Conservation (phyloP, 2,113 vertebrate species). For the Chauna torquata region DNA sequence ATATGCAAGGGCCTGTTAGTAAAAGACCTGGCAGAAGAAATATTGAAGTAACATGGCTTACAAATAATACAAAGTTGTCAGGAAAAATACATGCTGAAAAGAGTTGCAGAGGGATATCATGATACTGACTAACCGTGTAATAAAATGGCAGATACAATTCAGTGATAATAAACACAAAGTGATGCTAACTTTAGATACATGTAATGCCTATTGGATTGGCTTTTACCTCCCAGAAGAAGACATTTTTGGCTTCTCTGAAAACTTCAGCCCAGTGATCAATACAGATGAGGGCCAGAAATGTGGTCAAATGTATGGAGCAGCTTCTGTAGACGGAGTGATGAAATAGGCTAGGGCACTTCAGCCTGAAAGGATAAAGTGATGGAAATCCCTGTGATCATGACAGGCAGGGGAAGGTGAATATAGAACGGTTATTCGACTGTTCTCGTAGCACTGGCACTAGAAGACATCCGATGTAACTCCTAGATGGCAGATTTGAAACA, state of each 20-base stretch:
- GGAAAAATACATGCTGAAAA: background rate
- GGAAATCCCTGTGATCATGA: background rate
- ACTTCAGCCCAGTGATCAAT: background rate
- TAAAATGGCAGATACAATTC: background rate
- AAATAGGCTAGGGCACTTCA: background rate
- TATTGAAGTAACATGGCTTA: background rate
- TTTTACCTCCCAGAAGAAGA: background rate
- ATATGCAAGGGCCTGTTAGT: background rate
- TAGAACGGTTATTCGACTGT: background rate
- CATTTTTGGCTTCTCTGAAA: background rate
- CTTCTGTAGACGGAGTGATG: background rate
- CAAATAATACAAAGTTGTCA: background rate
- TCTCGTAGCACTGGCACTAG: background rate
- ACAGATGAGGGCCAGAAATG: background rate
- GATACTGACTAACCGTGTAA: background rate
- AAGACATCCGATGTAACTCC: background rate
- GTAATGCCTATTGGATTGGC: background rate
- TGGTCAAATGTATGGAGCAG: background rate
- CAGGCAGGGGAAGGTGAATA: background rate
- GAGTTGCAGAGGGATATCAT: background rate
- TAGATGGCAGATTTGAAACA: background rate
- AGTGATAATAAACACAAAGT: background rate
- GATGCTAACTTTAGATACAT: background rate
- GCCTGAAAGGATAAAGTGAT: background rate
- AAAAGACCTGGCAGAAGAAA: background rate